Base-by-base conservation (phyloP, 2,888 invertebrate species). In the Macaria notata region DNA sequence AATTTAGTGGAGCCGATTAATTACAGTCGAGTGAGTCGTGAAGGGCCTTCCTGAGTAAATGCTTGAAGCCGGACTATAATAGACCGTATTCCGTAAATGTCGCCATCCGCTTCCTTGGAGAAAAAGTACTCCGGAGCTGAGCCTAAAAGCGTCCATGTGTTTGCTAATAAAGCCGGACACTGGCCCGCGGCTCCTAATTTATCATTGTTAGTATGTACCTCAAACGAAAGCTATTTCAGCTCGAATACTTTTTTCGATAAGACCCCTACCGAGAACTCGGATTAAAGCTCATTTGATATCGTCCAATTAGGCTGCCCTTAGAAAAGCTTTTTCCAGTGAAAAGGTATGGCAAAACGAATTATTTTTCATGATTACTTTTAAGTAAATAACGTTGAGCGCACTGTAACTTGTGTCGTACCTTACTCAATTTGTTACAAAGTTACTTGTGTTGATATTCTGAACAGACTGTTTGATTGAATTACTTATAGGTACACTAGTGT, bases 201-300 rank as follows among this genome's bases (percentile, higher is more conserved):
- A 84, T 87, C 86, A 86, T 84, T 86, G 83, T 84, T 84, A 82
- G 75, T 79, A 74, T 72, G 75, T 72, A 78, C 77, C 78, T 83
- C 78, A 81, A 85, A 82, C 78, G 81, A 83, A 84, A 83, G 86
- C 82, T 83, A 87, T 88, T 85, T 83, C 79, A 73, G 75, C 76
- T 78, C 77, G 78, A 71, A 73, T 71, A 65, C 75, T 80, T 83
- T 78, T 73, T 78, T 73, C 75, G 68, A 70, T 69, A 73, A 71
- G 70, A 69, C 72, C 76, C 68, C 71, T 70, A 69, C 59, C 65
- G 68, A 68, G 69, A 65, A 69, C 63, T 72, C 65, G 64, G 73
- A 79, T 81, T 78, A 76, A 72, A 75, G 70, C 73, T 76, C 73
- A 78, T 82, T 81, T 78, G 69, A 72, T 72, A 73, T 71, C 64